Percentiles rank a stretch among this genome's conserved stretches.
These are phyloP conservation scores for Prunella himalayana DNA, from an alignment of 2,113 vertebrate genomes.

Conservation along the genomic window DNA sequence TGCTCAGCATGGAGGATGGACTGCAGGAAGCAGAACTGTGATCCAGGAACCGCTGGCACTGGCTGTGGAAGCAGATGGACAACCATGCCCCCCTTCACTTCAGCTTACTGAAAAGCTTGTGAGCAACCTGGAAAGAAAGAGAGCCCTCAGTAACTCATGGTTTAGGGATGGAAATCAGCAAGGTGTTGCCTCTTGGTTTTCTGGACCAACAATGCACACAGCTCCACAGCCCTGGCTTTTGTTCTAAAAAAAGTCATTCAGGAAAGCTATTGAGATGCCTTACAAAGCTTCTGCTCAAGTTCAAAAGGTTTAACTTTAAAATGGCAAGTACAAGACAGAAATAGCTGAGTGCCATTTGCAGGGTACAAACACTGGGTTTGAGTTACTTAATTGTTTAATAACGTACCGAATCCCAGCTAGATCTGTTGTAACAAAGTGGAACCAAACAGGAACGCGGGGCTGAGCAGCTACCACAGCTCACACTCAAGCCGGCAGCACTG, in stretches of 20 bases:
- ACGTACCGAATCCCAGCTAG: fast-evolving
- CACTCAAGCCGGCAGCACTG: fast-evolving
- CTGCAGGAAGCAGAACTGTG: not conserved
- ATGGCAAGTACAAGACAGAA: not conserved
- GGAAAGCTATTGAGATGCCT: not conserved
- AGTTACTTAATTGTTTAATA: not conserved
- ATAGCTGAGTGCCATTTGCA: not conserved
- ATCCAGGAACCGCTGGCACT: not conserved
- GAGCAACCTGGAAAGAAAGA: conserved; percentile 70
- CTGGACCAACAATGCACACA: fast-evolving
- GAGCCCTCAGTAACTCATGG: not conserved
- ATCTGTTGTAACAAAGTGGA: not conserved
- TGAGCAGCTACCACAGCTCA: not conserved
- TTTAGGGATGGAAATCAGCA: not conserved
- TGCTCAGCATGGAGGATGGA: not conserved
- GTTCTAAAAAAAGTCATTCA: not conserved
- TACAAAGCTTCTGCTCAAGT: not conserved
- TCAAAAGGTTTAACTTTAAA: not conserved
- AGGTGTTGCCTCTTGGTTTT: not conserved
- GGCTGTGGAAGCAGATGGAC: not conserved
- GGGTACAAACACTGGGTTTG: fast-evolving
- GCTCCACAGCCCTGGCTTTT: not conserved
- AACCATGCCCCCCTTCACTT: conserved; percentile 47
- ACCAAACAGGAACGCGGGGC: not conserved
- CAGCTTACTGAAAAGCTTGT: conserved; percentile 75